Conservation (phyloP, 2,888 invertebrate species). For the Heliconius hortense region DNA sequence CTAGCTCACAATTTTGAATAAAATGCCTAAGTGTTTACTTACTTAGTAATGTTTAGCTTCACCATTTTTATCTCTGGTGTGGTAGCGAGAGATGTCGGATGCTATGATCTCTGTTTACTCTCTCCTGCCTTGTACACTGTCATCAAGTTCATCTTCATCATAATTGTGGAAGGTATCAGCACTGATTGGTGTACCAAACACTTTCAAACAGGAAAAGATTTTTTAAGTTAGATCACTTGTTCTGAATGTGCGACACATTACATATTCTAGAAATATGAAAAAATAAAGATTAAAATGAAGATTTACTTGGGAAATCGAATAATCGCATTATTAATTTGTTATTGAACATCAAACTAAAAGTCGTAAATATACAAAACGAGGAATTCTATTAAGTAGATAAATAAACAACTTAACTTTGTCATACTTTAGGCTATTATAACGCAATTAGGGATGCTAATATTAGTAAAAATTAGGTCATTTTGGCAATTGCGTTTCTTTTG, state of each 20-base stretch:
- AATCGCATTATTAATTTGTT: background rate
- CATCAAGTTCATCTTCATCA: no score
- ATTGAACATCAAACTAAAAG: background rate
- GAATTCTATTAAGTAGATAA: background rate
- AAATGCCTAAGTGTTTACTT: no score
- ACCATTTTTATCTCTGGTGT: background rate
- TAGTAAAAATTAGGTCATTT: background rate
- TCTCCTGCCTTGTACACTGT: no score
- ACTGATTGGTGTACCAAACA: background rate
- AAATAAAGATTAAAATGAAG: no score
- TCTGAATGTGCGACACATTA: background rate
- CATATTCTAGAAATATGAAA: background rate
- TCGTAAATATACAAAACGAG: background rate
- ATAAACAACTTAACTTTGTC: background rate
- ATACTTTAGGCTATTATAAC: background rate
- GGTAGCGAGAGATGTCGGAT: background rate
- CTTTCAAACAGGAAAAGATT: background rate
- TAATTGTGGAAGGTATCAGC: no score
- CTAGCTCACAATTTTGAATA: background rate
- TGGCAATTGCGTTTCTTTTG: background rate
- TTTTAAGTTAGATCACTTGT: background rate
- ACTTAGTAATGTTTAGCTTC: no score
- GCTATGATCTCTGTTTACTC: no score
- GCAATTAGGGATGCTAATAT: no score
- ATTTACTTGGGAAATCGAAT: background rate